Evolutionary conservation across 2,888 invertebrate genomes (phyloP).

Genomic region (Latheticus oryzae): DNA sequence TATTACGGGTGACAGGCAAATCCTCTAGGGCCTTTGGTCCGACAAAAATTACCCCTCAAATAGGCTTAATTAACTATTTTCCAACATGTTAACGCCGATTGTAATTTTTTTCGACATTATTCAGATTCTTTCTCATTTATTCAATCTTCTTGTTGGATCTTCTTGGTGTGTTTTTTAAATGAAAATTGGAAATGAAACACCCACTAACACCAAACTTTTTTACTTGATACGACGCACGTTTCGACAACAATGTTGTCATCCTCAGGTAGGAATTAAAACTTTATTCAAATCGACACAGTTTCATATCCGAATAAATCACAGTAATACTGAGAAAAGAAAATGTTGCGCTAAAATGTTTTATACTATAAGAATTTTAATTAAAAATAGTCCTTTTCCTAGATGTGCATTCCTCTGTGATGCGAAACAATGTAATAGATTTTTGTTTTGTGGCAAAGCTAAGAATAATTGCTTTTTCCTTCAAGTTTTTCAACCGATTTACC

Average conservation of each 20-base stretch:
- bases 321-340: too few species aligned
- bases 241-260: too few species aligned
- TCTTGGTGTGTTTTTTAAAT: too few species aligned
- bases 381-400: slow-evolving; percentile 12
- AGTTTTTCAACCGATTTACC: too few species aligned
- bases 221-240: too few species aligned
- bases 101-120: slow-evolving; percentile 25
- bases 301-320: slow-evolving; percentile 26
- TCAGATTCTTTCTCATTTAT: too few species aligned
- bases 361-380: slow-evolving; percentile 29
- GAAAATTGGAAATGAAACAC: too few species aligned
- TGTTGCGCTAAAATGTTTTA: slow-evolving; percentile 5
- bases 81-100: slow-evolving; percentile 18
- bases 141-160: too few species aligned
- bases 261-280: too few species aligned
- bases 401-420: slow-evolving; percentile 3
- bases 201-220: too few species aligned
- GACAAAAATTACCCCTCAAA: slow-evolving; percentile 25
- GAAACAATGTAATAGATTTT: too few species aligned
- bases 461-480: slow-evolving; percentile 8
- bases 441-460: too few species aligned
- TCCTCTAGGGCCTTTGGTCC: slow-evolving; percentile 36
- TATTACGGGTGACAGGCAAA: slow-evolving; percentile 51
- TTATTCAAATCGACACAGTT: slow-evolving; percentile 18
- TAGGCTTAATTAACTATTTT: slow-evolving; percentile 34